A percentile compares a stretch with the other conserved stretches of the same genome.
phyloP scores from a whole-genome alignment of 2,797 vertebrate species.

The Triplophysa yarkandensis region DNA sequence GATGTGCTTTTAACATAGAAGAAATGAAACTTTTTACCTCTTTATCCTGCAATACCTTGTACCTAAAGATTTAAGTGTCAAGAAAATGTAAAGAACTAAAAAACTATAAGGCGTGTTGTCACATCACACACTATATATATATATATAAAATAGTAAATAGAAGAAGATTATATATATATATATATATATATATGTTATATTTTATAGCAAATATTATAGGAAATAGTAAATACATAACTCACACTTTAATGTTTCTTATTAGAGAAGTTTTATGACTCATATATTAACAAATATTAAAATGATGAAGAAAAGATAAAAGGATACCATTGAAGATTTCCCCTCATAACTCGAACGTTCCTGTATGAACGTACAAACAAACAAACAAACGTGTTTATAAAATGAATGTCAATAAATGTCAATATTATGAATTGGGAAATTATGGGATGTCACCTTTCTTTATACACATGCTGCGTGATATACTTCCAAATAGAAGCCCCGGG shows the following conservation, averaged over 20 bases:
- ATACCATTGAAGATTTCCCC: conserved; percentile 81
- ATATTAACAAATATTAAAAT: too few relatives aligned
- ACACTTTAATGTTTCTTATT: too few relatives aligned
- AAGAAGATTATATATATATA: too few relatives aligned
- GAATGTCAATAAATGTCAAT: background rate
- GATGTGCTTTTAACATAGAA: background rate
- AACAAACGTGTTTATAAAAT: background rate
- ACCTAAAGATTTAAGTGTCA: conserved; percentile 71
- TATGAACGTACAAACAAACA: conserved; percentile 1
- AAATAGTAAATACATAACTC: too few relatives aligned
- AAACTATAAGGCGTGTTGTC: too few relatives aligned
- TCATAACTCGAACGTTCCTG: conserved; percentile 75
- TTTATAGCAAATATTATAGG: too few relatives aligned
- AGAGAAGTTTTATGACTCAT: background rate
- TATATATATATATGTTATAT: too few relatives aligned
- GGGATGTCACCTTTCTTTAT: conserved; percentile 72
- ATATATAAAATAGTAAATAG: too few relatives aligned
- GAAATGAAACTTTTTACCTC: conserved; percentile 65
- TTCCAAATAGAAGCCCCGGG: conserved; percentile 79
- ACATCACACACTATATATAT: too few relatives aligned
- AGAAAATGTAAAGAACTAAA: conserved; percentile 48
- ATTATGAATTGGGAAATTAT: background rate
- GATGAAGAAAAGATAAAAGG: conserved; percentile 53
- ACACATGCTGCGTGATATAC: conserved; percentile 76
- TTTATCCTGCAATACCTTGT: conserved; percentile 75